Percentiles rank a stretch among this genome's conserved stretches.
These are phyloP conservation scores for Propsilocerus akamusi DNA, from an alignment of 1,140 invertebrate species.

Conservation along the genomic window DNA sequence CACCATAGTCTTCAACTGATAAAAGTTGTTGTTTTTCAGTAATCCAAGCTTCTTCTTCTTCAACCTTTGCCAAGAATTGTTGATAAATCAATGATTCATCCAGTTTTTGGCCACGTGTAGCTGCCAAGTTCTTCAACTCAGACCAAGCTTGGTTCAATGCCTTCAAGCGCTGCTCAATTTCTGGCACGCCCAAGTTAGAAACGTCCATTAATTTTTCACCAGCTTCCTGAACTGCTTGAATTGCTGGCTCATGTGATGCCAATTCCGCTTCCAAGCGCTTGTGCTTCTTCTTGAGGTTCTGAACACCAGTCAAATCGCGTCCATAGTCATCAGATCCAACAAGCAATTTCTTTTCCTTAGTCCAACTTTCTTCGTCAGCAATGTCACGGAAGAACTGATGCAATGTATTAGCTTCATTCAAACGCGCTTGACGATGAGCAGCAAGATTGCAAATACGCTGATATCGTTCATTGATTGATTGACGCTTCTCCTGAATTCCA, in stretches of 20 bases:
- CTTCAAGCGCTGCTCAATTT: constrained; percentile 80
- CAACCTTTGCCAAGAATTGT: constrained; percentile 94
- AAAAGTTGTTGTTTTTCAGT: constrained; percentile 95
- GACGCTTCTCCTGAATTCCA: constrained; percentile 80
- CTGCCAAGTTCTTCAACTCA: constrained; percentile 75
- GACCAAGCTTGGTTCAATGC: constrained; percentile 77
- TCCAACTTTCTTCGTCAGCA: constrained; percentile 99
- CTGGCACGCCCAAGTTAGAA: constrained; percentile 87
- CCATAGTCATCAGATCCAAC: constrained; percentile 97
- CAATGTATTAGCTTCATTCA: constrained; percentile 91
- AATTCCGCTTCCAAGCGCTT: constrained; percentile 92
- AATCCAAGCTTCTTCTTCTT: constrained; percentile 99
- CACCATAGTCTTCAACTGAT: constrained; percentile 90
- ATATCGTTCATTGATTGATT: constrained; percentile 87
- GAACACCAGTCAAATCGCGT: constrained; percentile 91
- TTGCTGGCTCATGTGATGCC: constrained; percentile 89
- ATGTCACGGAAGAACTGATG: constrained; percentile 99
- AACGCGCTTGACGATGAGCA: constrained; percentile 70
- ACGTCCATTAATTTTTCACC: constrained; percentile 94
- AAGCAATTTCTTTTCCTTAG: constrained; percentile 96
- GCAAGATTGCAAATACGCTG: constrained; percentile 83
- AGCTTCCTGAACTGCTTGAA: constrained; percentile 91
- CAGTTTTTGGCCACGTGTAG: constrained; percentile 73
- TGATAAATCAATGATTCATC: constrained; percentile 88
- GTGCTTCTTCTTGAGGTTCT: constrained; percentile 97